Base-by-base conservation (phyloP, 2,888 invertebrate species). In the Caprella mutica region DNA sequence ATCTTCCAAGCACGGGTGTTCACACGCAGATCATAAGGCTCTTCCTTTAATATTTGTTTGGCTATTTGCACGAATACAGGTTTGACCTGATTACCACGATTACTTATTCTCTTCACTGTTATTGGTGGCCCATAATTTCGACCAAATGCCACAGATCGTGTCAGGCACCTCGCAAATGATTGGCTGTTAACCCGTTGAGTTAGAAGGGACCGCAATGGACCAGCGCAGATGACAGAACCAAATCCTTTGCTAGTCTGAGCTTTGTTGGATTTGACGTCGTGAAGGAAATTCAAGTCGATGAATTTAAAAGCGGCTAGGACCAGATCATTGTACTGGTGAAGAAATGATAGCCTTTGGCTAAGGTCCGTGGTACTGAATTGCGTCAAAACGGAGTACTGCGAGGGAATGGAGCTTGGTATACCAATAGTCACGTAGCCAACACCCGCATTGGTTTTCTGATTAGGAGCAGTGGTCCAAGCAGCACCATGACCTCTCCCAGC, bases 1-100 rank as follows among this genome's bases (percentile, higher is more conserved):
- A 78, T 78, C 71, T 81, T 81, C 82, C 81, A 81, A 2, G 81
- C 81, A 48, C 81, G 70, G 1, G 80, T 78, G 3, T 81, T 81
- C 30, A 82, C 71, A 21, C 81, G 69, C 38, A 81, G 71, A 54
- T 81, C 80, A 38, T 75, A 73, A 1, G 79, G 74, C 58, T 76
- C 75, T 68, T 81, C 74, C 57, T 77, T 76, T 1, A 80, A 77
- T 35, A 82, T 80, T 71, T 82, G 81, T 61, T 77, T 75, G 0
- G 80, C 80, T 35, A 81, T 77, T 72, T 82, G 82, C 9, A 76
- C 72, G 69, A 79, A 81, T 58, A 81, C 80, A 17, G 81, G 79
- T 66, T 77, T 77, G 59, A 76, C 76, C 66, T 76, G 77, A 63
- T 75, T 74, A 65, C 79, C 78, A 68, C 78, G 76, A 52, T 78